Conservation (phyloP, 2,797 vertebrate genomes). For the Lepilemur septentrionalis region DNA sequence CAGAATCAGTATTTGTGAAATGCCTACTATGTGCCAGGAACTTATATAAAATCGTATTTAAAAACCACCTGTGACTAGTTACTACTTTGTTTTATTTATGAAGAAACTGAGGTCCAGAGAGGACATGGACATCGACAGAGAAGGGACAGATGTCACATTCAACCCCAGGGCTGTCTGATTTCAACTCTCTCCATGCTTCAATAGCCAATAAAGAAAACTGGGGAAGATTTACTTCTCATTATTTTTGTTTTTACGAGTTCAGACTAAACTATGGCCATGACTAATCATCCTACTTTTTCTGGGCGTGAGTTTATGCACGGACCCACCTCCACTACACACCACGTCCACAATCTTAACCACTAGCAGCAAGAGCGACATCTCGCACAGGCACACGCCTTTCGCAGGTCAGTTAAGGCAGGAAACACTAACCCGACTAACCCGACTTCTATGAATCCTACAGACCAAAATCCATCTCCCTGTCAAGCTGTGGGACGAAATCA, state of each 20-base stretch:
- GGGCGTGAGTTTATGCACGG: not conserved
- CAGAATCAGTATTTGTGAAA: rapidly evolving
- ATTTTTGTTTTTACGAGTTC: not conserved
- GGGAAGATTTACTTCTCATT: not conserved
- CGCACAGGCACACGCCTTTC: rapidly evolving
- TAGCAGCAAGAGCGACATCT: not conserved
- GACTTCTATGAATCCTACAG: not conserved
- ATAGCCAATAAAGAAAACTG: not conserved
- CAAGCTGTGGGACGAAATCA: not conserved
- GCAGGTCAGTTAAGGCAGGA: not conserved
- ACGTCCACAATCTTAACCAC: too few relatives aligned
- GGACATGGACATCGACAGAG: not conserved
- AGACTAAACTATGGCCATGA: not conserved
- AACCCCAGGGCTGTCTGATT: not conserved
- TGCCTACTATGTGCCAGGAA: not conserved
- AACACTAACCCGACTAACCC: rapidly evolving
- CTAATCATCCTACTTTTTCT: not conserved
- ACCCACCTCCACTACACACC: not conserved
- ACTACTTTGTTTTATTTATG: not conserved
- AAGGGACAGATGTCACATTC: not conserved
- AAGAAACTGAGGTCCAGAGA: not conserved
- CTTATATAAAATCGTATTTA: not conserved
- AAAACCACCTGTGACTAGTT: not conserved
- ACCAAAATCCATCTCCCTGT: not conserved
- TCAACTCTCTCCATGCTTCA: not conserved